Evolutionary conservation across 2,797 vertebrate genomes (phyloP).

Genomic region (Champsocephalus gunnari): DNA sequence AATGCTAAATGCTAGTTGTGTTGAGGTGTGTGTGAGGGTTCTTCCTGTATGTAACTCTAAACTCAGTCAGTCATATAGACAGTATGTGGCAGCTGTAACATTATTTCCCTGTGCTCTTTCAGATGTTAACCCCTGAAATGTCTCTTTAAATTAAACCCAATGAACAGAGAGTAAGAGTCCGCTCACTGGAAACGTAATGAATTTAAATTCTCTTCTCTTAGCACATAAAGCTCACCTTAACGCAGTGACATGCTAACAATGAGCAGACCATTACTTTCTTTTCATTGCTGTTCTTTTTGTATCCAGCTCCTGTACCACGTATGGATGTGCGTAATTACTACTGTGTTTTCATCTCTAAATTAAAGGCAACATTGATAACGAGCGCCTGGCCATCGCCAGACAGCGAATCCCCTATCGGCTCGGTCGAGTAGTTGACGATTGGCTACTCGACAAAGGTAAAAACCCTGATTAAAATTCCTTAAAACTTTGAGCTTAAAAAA

Average conservation of each 20-base stretch:
- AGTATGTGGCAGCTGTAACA: conserved; percentile 99
- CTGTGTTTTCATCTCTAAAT: conserved; percentile 90
- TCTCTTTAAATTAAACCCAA: conserved; percentile 98
- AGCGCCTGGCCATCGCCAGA: conserved; percentile 99
- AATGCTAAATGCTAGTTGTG: conserved; percentile 98
- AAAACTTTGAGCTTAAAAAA: conserved; percentile 87
- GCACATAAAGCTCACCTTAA: conserved; percentile 58
- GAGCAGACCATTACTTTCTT: conserved; percentile 86
- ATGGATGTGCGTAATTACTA: conserved; percentile 87
- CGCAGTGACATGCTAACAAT: conserved; percentile 71
- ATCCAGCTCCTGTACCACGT: conserved; percentile 86
- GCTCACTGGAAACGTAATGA: conserved; percentile 77
- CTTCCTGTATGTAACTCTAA: conserved; percentile 96
- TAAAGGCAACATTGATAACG: conserved; percentile 99
- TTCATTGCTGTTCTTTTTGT: conserved; percentile 87
- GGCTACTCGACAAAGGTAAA: conserved; percentile 99
- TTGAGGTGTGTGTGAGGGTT: conserved; percentile 95
- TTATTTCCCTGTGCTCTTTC: conserved; percentile 99
- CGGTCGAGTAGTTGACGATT: conserved; percentile 99
- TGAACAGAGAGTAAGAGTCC: conserved; percentile 86
- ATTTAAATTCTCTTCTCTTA: conserved; percentile 65
- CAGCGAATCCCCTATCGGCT: conserved; percentile 99
- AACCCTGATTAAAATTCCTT: conserved; percentile 99
- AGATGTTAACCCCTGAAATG: conserved; percentile 99
- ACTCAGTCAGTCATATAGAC: conserved; percentile 89